Conservation (phyloP, 2,113 vertebrate species). For the Pycnonotus jocosus region DNA sequence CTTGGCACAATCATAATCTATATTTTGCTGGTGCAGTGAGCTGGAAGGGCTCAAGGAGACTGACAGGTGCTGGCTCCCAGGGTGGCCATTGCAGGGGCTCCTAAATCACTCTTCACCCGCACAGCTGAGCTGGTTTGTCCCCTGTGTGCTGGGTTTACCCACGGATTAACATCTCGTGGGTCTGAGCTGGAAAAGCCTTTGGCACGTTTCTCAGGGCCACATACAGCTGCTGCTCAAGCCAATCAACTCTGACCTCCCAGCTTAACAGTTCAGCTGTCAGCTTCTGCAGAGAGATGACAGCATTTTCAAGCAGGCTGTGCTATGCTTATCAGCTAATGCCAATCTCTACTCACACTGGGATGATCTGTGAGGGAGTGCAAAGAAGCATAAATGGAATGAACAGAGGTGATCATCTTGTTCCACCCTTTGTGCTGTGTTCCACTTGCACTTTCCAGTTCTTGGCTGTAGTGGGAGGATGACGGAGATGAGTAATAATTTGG, state of each 20-base stretch:
- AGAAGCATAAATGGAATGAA: background rate
- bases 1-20: background rate
- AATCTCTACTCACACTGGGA: background rate
- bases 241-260: slow-evolving; percentile 40
- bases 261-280: slow-evolving; percentile 50
- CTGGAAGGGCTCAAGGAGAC: background rate
- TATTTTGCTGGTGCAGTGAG: background rate
- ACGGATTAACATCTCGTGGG: background rate
- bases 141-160: background rate
- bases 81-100: background rate
- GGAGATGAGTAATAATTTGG: background rate
- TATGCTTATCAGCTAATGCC: background rate
- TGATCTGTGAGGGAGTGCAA: background rate
- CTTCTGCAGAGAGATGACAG: slow-evolving; percentile 11
- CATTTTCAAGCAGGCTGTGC: background rate
- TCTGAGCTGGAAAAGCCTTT: background rate
- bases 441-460: background rate
- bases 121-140: slow-evolving; percentile 19
- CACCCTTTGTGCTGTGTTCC: background rate
- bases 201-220: background rate
- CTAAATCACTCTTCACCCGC: slow-evolving; percentile 37
- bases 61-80: slow-evolving; percentile 4
- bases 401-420: background rate
- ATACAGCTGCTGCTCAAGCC: background rate
- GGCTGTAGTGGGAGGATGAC: background rate